Evolutionary conservation across 1,140 invertebrate species (phyloP), one percentile per base, ranked within the genome.

Genomic region (Drosophila navojoa): DNA sequence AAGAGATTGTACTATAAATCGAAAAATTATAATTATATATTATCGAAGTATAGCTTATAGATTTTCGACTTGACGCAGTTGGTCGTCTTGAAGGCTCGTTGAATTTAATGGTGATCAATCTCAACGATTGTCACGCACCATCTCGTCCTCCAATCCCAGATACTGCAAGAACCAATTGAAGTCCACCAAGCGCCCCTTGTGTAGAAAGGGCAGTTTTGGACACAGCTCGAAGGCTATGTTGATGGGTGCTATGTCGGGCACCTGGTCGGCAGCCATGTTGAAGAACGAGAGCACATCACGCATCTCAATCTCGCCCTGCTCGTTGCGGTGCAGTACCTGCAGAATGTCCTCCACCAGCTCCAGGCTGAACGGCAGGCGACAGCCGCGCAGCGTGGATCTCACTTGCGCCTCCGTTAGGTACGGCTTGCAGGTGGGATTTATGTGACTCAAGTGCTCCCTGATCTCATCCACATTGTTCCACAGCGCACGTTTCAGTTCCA

Each of bases 401-500:
- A 96, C 75, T 16, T 94, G 92, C 6, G 93, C 79, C 16, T 92
- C 92, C 0, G 92, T 60, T 13, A 97, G 81, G 40, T 92, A 93
- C 42, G 95, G 95, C 9, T 90, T 92, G 70, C 92, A 93, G 0
- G 90, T 64, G 32, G 93, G 93, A 81, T 96, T 96, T 9, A 94
- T 93, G 73, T 95, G 94, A 32, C 93, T 73, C 32, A 97, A 93
- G 64, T 95, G 94, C 81, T 96, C 95, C 42, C 93, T 91, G 0
- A 97, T 78, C 4, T 95, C 93, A 5, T 94, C 94, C 5, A 95
- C 92, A 54, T 95, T 94, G 76, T 95, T 93, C 95, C 95, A 96
- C 1, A 96, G 79, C 3, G 93, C 92, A 3, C 95, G 93, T n/a
- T 94, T 94, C 27, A 97, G 71, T 66, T 95, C 95, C 35, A 94